These are phyloP conservation scores for Eutrigla gurnardus DNA, from an alignment of 2,797 vertebrate genomes.

Conservation along the genomic window DNA sequence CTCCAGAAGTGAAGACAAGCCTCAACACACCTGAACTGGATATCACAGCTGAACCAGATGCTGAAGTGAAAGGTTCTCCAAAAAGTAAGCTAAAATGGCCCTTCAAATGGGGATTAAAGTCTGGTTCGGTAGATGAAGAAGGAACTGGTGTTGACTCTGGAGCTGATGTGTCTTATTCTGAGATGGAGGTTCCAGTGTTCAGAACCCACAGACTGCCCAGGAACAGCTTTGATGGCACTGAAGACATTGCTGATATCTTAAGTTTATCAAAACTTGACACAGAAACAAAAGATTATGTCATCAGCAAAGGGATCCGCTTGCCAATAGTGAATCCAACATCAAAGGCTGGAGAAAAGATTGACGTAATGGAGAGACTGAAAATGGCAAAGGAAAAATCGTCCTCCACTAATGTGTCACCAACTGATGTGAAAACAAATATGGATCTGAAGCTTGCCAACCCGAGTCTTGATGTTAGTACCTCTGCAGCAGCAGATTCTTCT, in stretches of 20 bases:
- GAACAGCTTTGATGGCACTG: conserved; percentile 39
- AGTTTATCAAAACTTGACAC: conserved; percentile 43
- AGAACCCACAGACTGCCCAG: conserved; percentile 76
- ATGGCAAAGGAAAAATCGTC: conserved; percentile 63
- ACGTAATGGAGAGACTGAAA: conserved; percentile 79
- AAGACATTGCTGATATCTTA: conserved; percentile 35
- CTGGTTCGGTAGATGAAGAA: conserved; percentile 50
- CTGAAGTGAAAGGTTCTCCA: conserved; percentile 50
- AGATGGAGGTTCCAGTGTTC: conserved; percentile 72
- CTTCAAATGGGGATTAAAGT: conserved; percentile 62
- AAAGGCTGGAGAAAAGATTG: conserved; percentile 58
- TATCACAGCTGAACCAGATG: conserved; percentile 32
- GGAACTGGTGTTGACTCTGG: conserved; percentile 47
- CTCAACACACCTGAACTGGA: conserved; percentile 30
- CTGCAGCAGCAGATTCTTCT: conserved; percentile 42
- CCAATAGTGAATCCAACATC: conserved; percentile 55
- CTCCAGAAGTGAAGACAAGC: conserved; percentile 36
- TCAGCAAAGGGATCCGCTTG: conserved; percentile 72
- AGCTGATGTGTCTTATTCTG: conserved; percentile 19
- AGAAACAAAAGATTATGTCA: conserved; percentile 61
- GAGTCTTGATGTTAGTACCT: conserved; percentile 25
- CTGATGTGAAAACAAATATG: conserved; percentile 44
- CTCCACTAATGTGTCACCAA: conserved; percentile 35
- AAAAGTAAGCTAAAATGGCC: conserved; percentile 74
- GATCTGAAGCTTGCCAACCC: conserved; percentile 37